Evolutionary conservation across 2,113 vertebrate species (phyloP).

Genomic region (Hipposideros armiger): DNA sequence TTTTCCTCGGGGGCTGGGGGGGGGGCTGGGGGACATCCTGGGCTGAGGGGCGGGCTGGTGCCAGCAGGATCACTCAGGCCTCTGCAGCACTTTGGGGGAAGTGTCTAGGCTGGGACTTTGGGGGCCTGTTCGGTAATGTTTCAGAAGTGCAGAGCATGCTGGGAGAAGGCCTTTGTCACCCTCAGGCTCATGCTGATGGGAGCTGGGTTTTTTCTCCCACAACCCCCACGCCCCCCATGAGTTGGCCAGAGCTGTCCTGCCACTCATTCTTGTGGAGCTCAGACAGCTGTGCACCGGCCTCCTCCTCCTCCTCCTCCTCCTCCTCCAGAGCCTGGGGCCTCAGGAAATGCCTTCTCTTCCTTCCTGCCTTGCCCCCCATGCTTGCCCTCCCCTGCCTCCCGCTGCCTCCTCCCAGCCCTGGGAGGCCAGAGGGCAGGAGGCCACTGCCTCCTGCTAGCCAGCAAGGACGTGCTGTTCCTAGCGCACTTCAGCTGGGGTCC

Average conservation of each 20-base stretch:
- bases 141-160: neutral
- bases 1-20: neutral
- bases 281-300: constrained; percentile 50
- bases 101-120: neutral
- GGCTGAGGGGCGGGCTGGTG: neutral
- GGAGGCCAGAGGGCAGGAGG: constrained; percentile 24
- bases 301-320: neutral
- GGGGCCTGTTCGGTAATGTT: neutral
- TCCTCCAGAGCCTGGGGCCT: constrained; percentile 52
- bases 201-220: neutral
- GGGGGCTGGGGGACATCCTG: neutral
- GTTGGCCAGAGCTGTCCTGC: neutral
- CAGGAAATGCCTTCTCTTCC: constrained; percentile 70
- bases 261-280: neutral
- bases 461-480: neutral
- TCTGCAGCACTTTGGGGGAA: neutral
- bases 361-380: constrained; percentile 30
- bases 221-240: too few relatives aligned
- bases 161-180: neutral
- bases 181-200: neutral
- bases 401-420: constrained; percentile 12
- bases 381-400: neutral
- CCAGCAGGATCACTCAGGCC: neutral
- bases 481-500: neutral
- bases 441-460: neutral